Base-by-base conservation (phyloP, 2,888 invertebrate species). In the Fabriciana adippe region DNA sequence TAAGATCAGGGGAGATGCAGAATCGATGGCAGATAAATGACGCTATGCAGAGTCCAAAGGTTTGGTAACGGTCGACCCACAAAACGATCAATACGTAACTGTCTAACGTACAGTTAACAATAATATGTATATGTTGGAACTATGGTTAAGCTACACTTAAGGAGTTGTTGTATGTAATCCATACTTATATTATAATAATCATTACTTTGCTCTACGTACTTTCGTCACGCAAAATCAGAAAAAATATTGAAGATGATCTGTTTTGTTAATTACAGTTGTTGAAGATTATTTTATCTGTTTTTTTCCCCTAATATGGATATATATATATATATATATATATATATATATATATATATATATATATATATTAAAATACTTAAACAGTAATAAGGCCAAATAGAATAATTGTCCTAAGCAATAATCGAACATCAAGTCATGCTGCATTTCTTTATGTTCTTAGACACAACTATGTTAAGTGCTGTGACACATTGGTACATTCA, bases 51-150 rank as follows among this genome's bases (percentile, higher is more conserved):
- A 70, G 73, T 74, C 73, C 71, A 74, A 73, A 75, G 77, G 69
- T 74, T 68, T 66, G 70, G 73, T 81, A 81, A 81, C 81, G 81
- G 81, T 80, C 69, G 81, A 50, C 81, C 80, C 72, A 81, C 75
- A 78, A 78, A 78, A 75, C 71, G 75, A 75, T 76, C 78, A 75
- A 76, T 76, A 74, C 75, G 69, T 75, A 78, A 78, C 79, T 75
- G 77, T 75, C 74, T 70, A 65, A 67, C 74, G 73, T 74, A 75
- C 72, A 64, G 71, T 64, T 67, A 67, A 70, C 74, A 73, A 74
- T 75, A 69, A 70, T 70, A 73, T 66, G 64, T 73, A 54, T 56
- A 57, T 66, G 47, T 51, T 60, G 41, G 60, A 41, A 54, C 55
- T 55, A 54, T 59, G 55, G 53, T 15, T 53, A 61, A 35, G 8